Conservation (phyloP, 2,888 invertebrate genomes). For the Napeogenes inachia region DNA sequence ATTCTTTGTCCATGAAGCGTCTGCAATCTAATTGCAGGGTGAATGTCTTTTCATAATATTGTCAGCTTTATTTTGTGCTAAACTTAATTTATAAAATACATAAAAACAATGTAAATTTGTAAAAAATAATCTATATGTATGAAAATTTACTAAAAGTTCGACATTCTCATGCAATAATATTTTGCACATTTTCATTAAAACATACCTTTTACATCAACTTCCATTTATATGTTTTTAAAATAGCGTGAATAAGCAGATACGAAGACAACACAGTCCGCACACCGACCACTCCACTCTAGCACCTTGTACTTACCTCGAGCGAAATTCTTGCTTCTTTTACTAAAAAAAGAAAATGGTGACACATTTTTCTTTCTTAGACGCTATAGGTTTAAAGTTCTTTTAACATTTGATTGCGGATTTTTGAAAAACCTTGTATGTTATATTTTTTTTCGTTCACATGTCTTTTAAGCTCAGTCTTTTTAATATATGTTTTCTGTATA, state of each 20-base stretch:
- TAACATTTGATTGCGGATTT: slow-evolving; percentile 21
- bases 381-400: slow-evolving; percentile 23
- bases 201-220: slow-evolving; percentile 9
- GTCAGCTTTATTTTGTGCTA: slow-evolving; percentile 19
- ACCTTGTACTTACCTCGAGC: slow-evolving; percentile 53
- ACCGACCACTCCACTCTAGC: slow-evolving; percentile 51
- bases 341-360: slow-evolving; percentile 34
- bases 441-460: neutral
- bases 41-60: slow-evolving; percentile 27
- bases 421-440: neutral
- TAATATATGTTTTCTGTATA: too few species aligned
- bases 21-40: slow-evolving; percentile 34
- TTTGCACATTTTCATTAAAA: neutral
- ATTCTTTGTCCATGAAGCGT: slow-evolving; percentile 60
- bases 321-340: slow-evolving; percentile 34
- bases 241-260: slow-evolving; percentile 33
- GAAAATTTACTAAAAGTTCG: too few species aligned
- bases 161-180: neutral
- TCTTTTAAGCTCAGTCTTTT: neutral
- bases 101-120: too few species aligned
- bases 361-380: slow-evolving; percentile 31
- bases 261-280: slow-evolving; percentile 49
- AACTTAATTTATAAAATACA: slow-evolving; percentile 8
- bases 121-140: too few species aligned
- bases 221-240: slow-evolving; percentile 33